Conservation (phyloP, 2,888 invertebrate genomes). For the Luffia ferchaultella region DNA sequence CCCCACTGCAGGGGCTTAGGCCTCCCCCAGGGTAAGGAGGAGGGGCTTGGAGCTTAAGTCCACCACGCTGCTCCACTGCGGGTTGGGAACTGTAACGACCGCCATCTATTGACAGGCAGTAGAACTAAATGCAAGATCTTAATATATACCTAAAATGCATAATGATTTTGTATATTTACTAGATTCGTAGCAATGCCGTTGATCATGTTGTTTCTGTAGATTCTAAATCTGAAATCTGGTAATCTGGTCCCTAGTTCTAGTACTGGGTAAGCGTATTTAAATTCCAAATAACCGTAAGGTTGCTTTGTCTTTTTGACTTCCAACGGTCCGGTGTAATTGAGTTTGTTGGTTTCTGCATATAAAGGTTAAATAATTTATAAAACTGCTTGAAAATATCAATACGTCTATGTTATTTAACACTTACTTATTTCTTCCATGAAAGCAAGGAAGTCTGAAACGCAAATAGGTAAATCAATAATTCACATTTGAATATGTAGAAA, state of each 20-base stretch:
- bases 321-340: constrained; percentile 40
- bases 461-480: constrained; percentile 5
- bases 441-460: constrained; percentile 32
- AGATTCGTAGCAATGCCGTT: constrained; percentile 65
- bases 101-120: too few relatives aligned
- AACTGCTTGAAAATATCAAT: not conserved
- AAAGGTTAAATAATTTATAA: not conserved
- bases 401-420: constrained; percentile 15
- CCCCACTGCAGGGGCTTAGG: too few relatives aligned
- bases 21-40: too few relatives aligned
- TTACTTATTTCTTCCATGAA: constrained; percentile 33
- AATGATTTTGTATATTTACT: constrained; percentile 63
- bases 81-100: too few relatives aligned
- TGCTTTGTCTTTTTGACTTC: constrained; percentile 22
- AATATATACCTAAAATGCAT: too few relatives aligned
- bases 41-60: too few relatives aligned
- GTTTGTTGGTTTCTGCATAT: constrained; percentile 32
- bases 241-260: constrained; percentile 67
- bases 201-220: constrained; percentile 74
- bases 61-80: too few relatives aligned
- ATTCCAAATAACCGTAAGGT: constrained; percentile 33
- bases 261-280: constrained; percentile 71
- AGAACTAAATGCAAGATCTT: too few relatives aligned
- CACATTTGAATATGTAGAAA: not conserved
- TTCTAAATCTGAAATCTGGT: constrained; percentile 73